Percentiles rank a stretch among this genome's conserved stretches.
phyloP scores from a whole-genome alignment of 2,888 invertebrate species.

The Geophilus truncorum region DNA sequence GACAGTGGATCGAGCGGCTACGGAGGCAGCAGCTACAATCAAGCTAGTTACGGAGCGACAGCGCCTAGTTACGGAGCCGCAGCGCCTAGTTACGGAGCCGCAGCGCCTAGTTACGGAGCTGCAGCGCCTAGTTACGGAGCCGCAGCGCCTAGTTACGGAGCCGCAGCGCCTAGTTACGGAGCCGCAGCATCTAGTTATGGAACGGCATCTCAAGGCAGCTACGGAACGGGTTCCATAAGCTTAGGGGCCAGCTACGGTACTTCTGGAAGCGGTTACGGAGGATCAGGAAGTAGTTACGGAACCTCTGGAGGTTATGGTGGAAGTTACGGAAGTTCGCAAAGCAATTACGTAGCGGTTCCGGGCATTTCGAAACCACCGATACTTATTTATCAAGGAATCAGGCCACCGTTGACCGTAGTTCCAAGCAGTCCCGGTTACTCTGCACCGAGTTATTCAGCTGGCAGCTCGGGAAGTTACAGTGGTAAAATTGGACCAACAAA shows the following conservation, averaged over 20 bases:
- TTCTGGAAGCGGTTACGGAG: not conserved
- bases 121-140: not conserved
- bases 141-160: not conserved
- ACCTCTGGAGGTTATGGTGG: constrained; percentile 31
- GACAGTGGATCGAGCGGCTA: not conserved
- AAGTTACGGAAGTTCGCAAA: constrained; percentile 33
- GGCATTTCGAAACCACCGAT: constrained; percentile 46
- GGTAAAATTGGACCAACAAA: constrained; percentile 35
- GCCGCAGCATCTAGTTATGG: not conserved
- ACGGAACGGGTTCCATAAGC: not conserved
- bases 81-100: constrained; percentile 19
- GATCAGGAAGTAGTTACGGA: constrained; percentile 25
- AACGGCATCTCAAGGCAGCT: not conserved
- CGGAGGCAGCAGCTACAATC: constrained; percentile 32
- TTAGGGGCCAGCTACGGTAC: constrained; percentile 17
- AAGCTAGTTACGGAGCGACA: not conserved
- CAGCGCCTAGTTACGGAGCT: too few species aligned
- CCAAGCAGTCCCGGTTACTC: constrained; percentile 20
- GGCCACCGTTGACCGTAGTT: constrained; percentile 48
- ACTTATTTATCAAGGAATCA: constrained; percentile 47
- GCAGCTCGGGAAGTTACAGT: constrained; percentile 34
- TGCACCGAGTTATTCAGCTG: not conserved
- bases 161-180: constrained; percentile 4
- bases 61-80: constrained; percentile 1
- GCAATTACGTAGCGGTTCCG: constrained; percentile 43